Evolutionary conservation across 2,888 invertebrate species (phyloP).

Genomic region (Nemapogon koenigi): DNA sequence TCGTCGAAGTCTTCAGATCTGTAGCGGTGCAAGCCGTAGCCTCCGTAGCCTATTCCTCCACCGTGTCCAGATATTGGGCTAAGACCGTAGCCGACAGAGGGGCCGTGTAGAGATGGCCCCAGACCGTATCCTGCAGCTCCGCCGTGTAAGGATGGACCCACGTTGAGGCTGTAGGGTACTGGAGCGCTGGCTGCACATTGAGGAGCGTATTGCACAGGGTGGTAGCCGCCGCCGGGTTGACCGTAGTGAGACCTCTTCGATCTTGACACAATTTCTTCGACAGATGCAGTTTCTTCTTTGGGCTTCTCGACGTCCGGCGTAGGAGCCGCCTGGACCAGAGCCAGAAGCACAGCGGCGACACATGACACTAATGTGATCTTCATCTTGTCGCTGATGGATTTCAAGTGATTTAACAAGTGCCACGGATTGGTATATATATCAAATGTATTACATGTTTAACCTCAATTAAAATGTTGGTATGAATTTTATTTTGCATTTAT

Average conservation of each 20-base stretch:
- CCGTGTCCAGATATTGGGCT: too few species aligned
- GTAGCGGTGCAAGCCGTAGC: conserved; percentile 22
- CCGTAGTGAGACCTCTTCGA: conserved; percentile 6
- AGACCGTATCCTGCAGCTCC: conserved; percentile 22
- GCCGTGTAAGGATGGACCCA: conserved; percentile 24
- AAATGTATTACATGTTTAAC: too few species aligned
- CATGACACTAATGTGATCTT: too few species aligned
- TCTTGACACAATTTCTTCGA: background rate
- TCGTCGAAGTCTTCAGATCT: conserved; percentile 25
- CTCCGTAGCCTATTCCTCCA: too few species aligned
- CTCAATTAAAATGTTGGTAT: too few species aligned
- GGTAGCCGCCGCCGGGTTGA: conserved; percentile 3
- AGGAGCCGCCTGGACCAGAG: conserved; percentile 15
- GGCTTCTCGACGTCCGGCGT: background rate
- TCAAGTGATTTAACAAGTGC: too few species aligned
- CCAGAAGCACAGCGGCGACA: too few species aligned
- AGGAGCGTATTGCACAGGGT: conserved; percentile 12
- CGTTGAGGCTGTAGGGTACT: conserved; percentile 8
- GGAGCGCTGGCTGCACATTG: conserved; percentile 7
- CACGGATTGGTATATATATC: too few species aligned
- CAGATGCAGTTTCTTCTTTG: background rate
- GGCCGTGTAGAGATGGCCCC: background rate
- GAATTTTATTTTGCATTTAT: too few species aligned
- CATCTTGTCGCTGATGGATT: too few species aligned
- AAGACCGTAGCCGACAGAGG: background rate